These are phyloP conservation scores for Philereme vetulata DNA, from an alignment of 2,888 invertebrate species.

Conservation along the genomic window DNA sequence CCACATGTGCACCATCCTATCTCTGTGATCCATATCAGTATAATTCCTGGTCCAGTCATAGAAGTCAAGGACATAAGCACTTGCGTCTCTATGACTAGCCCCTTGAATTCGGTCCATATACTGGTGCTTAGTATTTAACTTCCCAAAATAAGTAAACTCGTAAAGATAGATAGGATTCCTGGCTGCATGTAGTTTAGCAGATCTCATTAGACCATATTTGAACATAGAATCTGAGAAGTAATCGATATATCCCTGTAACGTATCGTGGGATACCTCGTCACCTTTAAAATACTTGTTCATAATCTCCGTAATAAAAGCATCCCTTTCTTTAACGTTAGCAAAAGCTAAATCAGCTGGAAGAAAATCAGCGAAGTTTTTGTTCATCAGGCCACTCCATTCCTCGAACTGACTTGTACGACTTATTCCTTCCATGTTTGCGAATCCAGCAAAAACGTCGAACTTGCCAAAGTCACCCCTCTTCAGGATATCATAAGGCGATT, in stretches of 20 bases:
- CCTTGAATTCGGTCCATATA: conserved; percentile 68
- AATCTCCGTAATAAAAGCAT: conserved; percentile 51
- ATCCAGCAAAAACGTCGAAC: conserved; percentile 65
- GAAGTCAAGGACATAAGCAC: conserved; percentile 70
- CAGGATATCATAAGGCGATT: conserved; percentile 66
- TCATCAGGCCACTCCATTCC: conserved; percentile 70
- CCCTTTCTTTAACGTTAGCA: conserved; percentile 48
- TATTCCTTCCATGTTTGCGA: conserved; percentile 74
- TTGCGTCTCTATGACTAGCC: conserved; percentile 75
- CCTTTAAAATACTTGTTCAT: conserved; percentile 64
- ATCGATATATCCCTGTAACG: conserved; percentile 60
- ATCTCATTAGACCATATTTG: conserved; percentile 67
- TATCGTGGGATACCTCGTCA: conserved; percentile 55
- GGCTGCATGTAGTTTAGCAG: conserved; percentile 60
- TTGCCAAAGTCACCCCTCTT: conserved; percentile 57
- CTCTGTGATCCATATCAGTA: conserved; percentile 66
- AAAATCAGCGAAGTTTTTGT: conserved; percentile 64
- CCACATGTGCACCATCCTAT: conserved; percentile 73
- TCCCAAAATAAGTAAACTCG: conserved; percentile 70
- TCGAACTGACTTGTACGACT: conserved; percentile 65
- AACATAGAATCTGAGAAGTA: conserved; percentile 77
- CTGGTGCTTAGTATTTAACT: conserved; percentile 61
- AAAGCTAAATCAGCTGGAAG: conserved; percentile 69
- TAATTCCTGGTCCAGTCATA: conserved; percentile 56
- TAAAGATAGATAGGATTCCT: conserved; percentile 63